Evolutionary conservation across 2,888 invertebrate genomes (phyloP).

Genomic region (Synanthedon myopaeformis): DNA sequence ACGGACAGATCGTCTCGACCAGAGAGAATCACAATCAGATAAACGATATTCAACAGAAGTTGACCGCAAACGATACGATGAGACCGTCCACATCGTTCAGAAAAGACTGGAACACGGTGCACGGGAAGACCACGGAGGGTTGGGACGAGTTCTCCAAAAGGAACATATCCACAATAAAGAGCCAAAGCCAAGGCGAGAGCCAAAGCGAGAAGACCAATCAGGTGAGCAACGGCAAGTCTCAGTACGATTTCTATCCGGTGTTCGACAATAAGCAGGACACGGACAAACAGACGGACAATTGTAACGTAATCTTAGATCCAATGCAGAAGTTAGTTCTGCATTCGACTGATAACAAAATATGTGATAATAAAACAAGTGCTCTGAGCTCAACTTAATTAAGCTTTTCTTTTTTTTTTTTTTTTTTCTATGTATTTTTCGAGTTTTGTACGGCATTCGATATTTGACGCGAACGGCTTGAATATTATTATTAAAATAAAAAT

Average conservation of each 20-base stretch:
- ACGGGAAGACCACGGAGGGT: slow-evolving; percentile 42
- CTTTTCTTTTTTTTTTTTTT: too few species aligned
- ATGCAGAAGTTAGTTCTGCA: slow-evolving; percentile 66
- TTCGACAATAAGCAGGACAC: slow-evolving; percentile 50
- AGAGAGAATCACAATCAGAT: slow-evolving; percentile 64
- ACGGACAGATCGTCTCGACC: slow-evolving; percentile 60
- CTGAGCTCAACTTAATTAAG: slow-evolving; percentile 60
- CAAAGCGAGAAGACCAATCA: slow-evolving; percentile 28
- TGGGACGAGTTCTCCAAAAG: slow-evolving; percentile 60
- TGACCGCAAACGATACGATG: slow-evolving; percentile 37
- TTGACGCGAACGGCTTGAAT: not conserved
- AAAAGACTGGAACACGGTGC: slow-evolving; percentile 47
- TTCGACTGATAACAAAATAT: slow-evolving; percentile 67
- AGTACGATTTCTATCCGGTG: slow-evolving; percentile 59
- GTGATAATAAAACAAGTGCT: slow-evolving; percentile 66
- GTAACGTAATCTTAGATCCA: slow-evolving; percentile 64
- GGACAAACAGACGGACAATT: slow-evolving; percentile 35
- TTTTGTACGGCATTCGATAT: slow-evolving; percentile 34
- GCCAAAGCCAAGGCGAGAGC: slow-evolving; percentile 35
- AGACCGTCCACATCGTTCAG: slow-evolving; percentile 58
- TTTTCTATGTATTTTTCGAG: slow-evolving; percentile 30
- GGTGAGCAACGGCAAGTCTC: slow-evolving; percentile 48
- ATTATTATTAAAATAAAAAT: not conserved
- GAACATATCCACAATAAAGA: slow-evolving; percentile 46
- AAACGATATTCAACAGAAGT: slow-evolving; percentile 60